Conservation (phyloP, 2,888 invertebrate genomes). For the Synergus gifuensis region DNA sequence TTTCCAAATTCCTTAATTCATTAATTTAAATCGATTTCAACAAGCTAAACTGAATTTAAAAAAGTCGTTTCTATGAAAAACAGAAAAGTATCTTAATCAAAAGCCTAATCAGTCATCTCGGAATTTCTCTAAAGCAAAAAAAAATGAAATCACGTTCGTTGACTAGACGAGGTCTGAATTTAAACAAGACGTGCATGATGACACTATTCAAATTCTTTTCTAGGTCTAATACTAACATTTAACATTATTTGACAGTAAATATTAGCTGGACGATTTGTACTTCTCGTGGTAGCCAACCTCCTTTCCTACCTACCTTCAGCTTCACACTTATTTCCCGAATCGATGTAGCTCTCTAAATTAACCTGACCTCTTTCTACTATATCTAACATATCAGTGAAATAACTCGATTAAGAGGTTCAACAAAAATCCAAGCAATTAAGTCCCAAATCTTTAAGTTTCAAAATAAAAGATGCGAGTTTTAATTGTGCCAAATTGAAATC, state of each 20-base stretch:
- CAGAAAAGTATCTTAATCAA: not conserved
- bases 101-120: conserved; percentile 34
- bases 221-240: conserved; percentile 53
- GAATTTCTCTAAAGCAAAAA: conserved; percentile 61
- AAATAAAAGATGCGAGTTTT: not conserved
- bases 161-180: conserved; percentile 66
- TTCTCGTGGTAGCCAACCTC: conserved; percentile 53
- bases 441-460: not conserved
- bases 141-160: conserved; percentile 65
- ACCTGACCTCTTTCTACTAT: conserved; percentile 28
- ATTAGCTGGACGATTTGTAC: conserved; percentile 54
- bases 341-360: conserved; percentile 30
- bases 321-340: conserved; percentile 25
- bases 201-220: conserved; percentile 62
- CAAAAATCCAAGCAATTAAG: not conserved
- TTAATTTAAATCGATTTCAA: not conserved
- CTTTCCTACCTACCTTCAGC: conserved; percentile 43
- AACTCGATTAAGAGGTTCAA: not conserved
- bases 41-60: not conserved
- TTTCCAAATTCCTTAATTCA: not conserved
- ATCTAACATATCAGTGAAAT: not conserved
- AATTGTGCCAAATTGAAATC: not conserved
- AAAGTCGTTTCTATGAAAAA: not conserved
- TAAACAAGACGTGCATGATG: conserved; percentile 60
- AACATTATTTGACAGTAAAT: conserved; percentile 62